These are phyloP conservation scores for Marronus borbonicus DNA, from an alignment of 2,888 invertebrate species.

Conservation along the genomic window DNA sequence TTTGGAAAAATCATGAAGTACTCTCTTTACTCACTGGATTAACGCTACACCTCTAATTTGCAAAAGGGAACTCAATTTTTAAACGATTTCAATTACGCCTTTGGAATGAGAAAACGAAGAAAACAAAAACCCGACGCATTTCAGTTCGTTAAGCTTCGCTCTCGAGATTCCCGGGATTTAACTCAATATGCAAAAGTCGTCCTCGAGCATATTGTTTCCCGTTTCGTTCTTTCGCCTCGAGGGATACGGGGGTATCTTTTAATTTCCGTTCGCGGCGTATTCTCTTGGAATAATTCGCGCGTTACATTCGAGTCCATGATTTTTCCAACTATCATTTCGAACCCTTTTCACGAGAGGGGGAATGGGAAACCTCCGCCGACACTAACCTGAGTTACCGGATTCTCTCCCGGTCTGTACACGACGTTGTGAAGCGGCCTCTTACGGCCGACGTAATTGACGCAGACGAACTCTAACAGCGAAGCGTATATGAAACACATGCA, in stretches of 20 bases:
- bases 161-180: background rate
- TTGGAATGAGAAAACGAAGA: background rate
- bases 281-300: background rate
- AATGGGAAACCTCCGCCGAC: too few species aligned
- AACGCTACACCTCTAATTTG: too few species aligned
- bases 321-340: background rate
- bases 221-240: too few species aligned
- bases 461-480: constrained; percentile 93
- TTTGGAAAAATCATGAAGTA: too few species aligned
- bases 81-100: background rate
- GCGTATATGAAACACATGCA: constrained; percentile 98
- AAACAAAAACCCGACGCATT: background rate
- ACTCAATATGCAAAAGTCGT: constrained; percentile 8
- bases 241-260: background rate
- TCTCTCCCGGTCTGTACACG: constrained; percentile 91
- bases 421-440: constrained; percentile 92
- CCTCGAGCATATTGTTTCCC: too few species aligned
- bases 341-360: background rate
- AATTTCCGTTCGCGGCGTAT: background rate
- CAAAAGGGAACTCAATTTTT: background rate
- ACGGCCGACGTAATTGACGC: constrained; percentile 95
- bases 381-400: constrained; percentile 91
- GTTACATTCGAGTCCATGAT: background rate
- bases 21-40: too few species aligned
- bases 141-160: constrained; percentile 6